Conservation (phyloP, 2,113 vertebrate genomes). For the Turdus rufiventris region DNA sequence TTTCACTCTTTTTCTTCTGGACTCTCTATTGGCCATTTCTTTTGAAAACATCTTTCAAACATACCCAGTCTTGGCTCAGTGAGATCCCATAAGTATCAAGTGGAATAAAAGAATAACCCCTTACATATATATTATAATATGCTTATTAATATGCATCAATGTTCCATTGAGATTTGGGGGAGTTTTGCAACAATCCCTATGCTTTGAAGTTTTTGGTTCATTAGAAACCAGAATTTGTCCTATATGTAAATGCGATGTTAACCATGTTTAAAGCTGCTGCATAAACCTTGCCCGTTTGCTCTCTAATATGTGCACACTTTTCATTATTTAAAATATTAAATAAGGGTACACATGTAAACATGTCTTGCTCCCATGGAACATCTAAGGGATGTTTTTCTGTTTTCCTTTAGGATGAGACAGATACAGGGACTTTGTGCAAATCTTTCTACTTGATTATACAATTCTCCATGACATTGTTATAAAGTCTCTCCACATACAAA, state of each 20-base stretch:
- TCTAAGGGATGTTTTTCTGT: neutral
- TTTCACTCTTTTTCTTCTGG: neutral
- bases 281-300: neutral
- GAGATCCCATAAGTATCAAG: neutral
- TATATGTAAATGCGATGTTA: accelerated
- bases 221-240: neutral
- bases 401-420: neutral
- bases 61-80: neutral
- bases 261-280: neutral
- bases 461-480: neutral
- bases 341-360: neutral
- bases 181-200: neutral
- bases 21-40: neutral
- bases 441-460: neutral
- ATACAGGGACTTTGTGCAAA: neutral
- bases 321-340: neutral
- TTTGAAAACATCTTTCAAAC: neutral
- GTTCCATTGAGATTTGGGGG: neutral
- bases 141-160: neutral
- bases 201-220: neutral
- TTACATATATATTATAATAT: neutral
- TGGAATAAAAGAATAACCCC: neutral
- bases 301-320: neutral
- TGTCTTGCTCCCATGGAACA: neutral
- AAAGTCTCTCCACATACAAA: neutral